Evolutionary conservation across 1,140 invertebrate species (phyloP), one percentile per base, ranked within the genome.

Genomic region (Polyergus mexicanus): DNA sequence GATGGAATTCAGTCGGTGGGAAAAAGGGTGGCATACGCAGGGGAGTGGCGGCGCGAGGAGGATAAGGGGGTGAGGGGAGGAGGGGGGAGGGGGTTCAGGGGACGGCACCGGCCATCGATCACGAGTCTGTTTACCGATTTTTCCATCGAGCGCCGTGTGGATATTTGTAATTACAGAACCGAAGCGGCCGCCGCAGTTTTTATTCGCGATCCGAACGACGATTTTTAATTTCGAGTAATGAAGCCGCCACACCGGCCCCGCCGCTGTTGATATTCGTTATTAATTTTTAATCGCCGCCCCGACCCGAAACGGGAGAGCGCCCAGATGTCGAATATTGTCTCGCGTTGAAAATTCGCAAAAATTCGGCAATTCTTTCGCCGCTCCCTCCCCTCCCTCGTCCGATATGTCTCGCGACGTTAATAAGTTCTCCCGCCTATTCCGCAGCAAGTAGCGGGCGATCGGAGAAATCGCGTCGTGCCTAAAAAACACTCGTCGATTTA

Each of bases 171-270:
- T 94, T 94, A 94, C 92, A 92, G 89, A 91, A 92, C 88, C 84
- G 89, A 91, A 90, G 88, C 86, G 89, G 77, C 58, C 76, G 68
- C 78, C 78, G 78, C 68, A 77, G 88, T 92, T 93, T 91, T 93
- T 93, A 93, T 92, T 92, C 89, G 81, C 88, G 88, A 90, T 92
- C 91, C 86, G 86, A 86, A 92, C 91, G 89, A 92, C 92, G 87
- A 91, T 92, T 94, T 93, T 94, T 93, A 94, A 94, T 94, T 94
- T 92, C 92, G 86, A 88, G 89, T 92, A 94, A 94, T 94, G 92
- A 93, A 93, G 91, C 92, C 92, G 86, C 90, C 86, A 78, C 87
- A 78, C 85, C 66, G 76, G 75, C 84, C 72, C 84, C 72, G 77
- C 78, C 88, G 86, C 91, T 94, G 92, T 94, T 94, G 93, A 94